These are phyloP conservation scores for Otolemur crassicaudatus DNA, from an alignment of 2,797 vertebrate genomes.

Conservation along the genomic window DNA sequence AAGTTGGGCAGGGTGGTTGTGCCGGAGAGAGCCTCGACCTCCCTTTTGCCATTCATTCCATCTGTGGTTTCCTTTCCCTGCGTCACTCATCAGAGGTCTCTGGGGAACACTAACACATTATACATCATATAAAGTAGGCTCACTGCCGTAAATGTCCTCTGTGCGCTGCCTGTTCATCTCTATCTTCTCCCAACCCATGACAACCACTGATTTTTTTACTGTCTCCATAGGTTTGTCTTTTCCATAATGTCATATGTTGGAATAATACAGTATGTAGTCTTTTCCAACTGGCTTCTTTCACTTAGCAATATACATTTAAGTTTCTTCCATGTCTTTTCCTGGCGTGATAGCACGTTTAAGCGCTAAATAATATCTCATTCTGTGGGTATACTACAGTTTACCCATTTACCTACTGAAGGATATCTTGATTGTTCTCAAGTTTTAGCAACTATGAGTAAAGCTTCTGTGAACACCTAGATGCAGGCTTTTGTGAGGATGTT, in stretches of 20 bases:
- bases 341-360: background rate
- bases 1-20: too few species aligned
- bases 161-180: background rate
- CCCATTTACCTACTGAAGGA: background rate
- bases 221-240: background rate
- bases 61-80: too few species aligned
- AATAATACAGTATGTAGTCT: background rate
- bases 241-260: background rate
- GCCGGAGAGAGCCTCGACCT: too few species aligned
- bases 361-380: background rate
- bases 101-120: background rate
- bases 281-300: background rate
- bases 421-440: constrained; percentile 10
- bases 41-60: too few species aligned
- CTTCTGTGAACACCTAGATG: background rate
- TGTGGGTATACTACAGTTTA: background rate
- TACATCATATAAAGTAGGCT: background rate
- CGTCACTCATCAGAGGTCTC: too few species aligned
- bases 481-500: background rate
- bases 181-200: background rate
- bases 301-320: background rate
- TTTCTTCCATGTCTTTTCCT: background rate
- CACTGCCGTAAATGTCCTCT: background rate
- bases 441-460: background rate
- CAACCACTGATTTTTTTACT: background rate